These are phyloP conservation scores for Deilephila porcellus DNA, from an alignment of 2,888 invertebrate species.

Conservation along the genomic window DNA sequence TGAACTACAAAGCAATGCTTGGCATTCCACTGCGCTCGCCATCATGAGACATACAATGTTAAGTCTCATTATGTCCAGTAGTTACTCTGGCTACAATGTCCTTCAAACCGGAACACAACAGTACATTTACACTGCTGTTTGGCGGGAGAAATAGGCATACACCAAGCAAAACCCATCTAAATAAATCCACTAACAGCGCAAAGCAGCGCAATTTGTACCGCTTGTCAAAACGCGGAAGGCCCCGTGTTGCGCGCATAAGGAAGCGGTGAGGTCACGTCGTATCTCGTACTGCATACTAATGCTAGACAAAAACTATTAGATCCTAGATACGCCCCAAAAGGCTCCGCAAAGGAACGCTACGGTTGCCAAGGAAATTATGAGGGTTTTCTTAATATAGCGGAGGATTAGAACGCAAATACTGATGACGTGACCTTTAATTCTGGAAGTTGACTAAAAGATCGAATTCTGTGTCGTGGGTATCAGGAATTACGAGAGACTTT, in stretches of 20 bases:
- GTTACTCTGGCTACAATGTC: no score
- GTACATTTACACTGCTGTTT: no score
- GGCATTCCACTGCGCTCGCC: no score
- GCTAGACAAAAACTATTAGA: constrained; percentile 30
- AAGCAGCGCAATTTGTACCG: constrained; percentile 19
- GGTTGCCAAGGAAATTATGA: background rate
- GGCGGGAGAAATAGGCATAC: no score
- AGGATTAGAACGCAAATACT: background rate
- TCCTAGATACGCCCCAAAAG: constrained; percentile 25
- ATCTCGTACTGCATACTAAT: constrained; percentile 38
- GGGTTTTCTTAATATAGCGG: background rate
- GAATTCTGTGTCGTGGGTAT: no score
- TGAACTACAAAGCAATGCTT: no score
- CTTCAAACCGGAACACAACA: no score
- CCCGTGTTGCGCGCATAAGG: constrained; percentile 63
- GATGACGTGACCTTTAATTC: background rate
- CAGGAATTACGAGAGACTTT: no score
- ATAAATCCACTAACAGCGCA: background rate
- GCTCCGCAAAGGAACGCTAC: constrained; percentile 22
- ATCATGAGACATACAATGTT: no score
- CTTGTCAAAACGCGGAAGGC: constrained; percentile 56
- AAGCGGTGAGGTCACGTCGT: constrained; percentile 41
- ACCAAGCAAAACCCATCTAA: background rate
- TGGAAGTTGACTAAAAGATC: no score
- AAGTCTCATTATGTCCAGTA: no score